Percentiles rank a stretch among this genome's conserved stretches.
Evolutionary conservation across 1,140 invertebrate species (phyloP).

Genomic region (Scaptomyza pallida): DNA sequence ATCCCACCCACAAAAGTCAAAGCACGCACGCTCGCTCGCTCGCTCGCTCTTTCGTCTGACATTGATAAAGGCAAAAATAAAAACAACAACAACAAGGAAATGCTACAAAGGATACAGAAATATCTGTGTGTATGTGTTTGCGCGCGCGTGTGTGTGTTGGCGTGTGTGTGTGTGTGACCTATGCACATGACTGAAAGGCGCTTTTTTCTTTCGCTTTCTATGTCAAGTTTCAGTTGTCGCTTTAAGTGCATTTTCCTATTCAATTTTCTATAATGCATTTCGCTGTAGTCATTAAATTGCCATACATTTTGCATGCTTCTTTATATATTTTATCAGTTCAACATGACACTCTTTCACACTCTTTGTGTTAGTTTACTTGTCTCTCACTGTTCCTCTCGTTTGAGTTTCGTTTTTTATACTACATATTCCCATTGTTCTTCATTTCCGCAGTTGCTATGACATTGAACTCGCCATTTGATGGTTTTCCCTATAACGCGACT

Average conservation of each 20-base stretch:
- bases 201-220: constrained; percentile 42
- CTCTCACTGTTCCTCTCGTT: constrained; percentile 11
- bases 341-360: constrained; percentile 1
- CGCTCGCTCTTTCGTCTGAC: constrained; percentile 49
- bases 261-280: constrained; percentile 30
- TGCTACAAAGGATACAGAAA: constrained; percentile 75
- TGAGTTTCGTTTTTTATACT: constrained; percentile 49
- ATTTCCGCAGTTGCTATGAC: constrained; percentile 29
- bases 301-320: constrained; percentile 43
- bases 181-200: background rate
- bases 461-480: constrained; percentile 16
- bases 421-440: constrained; percentile 19
- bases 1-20: constrained; percentile 47
- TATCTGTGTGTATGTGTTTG: constrained; percentile 34
- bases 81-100: constrained; percentile 26
- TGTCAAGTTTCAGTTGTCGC: constrained; percentile 55
- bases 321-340: constrained; percentile 43
- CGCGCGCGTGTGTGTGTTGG: constrained; percentile 1
- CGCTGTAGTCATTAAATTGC: constrained; percentile 29
- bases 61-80: constrained; percentile 71
- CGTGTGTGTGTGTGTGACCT: background rate
- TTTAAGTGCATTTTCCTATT: constrained; percentile 26
- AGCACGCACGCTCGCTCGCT: constrained; percentile 43
- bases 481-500: background rate
- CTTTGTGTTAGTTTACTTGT: constrained; percentile 6